phyloP scores from a whole-genome alignment of 2,888 invertebrate species.

The Noctua janthe region DNA sequence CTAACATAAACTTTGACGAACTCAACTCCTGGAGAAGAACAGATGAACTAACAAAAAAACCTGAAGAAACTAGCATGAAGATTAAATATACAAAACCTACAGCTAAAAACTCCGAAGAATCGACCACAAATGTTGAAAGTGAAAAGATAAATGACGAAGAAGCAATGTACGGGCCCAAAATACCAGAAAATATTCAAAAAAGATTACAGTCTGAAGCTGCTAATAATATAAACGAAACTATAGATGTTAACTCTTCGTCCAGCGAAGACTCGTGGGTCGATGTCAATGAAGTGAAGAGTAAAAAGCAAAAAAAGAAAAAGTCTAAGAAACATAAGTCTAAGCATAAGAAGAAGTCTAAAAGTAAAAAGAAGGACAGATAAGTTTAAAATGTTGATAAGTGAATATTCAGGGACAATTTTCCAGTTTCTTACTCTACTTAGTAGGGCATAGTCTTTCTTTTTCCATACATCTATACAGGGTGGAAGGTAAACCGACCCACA shows the following conservation, averaged over 20 bases:
- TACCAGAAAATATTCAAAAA: conserved; percentile 87
- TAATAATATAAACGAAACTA: conserved; percentile 65
- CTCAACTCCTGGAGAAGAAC: conserved; percentile 87
- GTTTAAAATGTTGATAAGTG: neutral
- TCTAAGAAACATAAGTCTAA: conserved; percentile 86
- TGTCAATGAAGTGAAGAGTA: conserved; percentile 82
- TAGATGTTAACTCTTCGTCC: conserved; percentile 77
- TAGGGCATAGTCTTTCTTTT: neutral
- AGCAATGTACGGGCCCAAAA: conserved; percentile 90
- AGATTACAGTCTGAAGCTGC: conserved; percentile 71
- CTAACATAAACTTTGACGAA: conserved; percentile 91
- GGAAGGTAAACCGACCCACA: neutral
- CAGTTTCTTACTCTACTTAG: neutral
- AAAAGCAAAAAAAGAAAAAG: conserved; percentile 86
- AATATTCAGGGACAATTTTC: neutral
- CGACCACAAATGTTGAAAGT: conserved; percentile 36
- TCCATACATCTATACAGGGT: neutral
- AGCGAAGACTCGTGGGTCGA: conserved; percentile 90
- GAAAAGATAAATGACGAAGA: conserved; percentile 22
- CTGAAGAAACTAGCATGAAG: conserved; percentile 38
- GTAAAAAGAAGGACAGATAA: conserved; percentile 84
- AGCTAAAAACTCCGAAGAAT: conserved; percentile 37
- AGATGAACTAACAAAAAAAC: conserved; percentile 48
- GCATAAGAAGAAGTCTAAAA: conserved; percentile 84
- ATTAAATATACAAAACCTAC: conserved; percentile 23